phyloP scores from a whole-genome alignment of 1,140 invertebrate genomes.

The Zophobas atratus region DNA sequence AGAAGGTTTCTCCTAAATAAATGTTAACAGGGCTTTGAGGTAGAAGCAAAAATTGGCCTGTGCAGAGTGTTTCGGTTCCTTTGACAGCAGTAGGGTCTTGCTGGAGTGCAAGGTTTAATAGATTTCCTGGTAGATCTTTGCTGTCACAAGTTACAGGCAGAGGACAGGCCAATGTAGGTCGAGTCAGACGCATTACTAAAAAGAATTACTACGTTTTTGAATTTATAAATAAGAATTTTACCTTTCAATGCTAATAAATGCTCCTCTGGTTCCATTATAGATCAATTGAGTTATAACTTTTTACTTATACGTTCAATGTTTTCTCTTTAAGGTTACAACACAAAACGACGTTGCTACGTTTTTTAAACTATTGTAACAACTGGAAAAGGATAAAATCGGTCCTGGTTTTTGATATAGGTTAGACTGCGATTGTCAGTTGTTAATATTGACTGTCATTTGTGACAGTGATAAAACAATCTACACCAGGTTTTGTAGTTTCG shows the following conservation, averaged over 20 bases:
- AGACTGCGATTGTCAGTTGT: not conserved
- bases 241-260: slow-evolving; percentile 65
- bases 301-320: not conserved
- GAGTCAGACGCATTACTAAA: slow-evolving; percentile 93
- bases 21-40: slow-evolving; percentile 96
- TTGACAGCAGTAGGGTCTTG: slow-evolving; percentile 84
- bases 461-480: not conserved
- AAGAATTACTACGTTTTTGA: not conserved
- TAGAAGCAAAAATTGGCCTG: slow-evolving; percentile 91
- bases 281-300: not conserved
- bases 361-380: too few species aligned
- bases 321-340: too few species aligned
- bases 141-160: slow-evolving; percentile 86
- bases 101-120: slow-evolving; percentile 83
- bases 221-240: slow-evolving; percentile 9
- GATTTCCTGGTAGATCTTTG: slow-evolving; percentile 86
- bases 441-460: not conserved
- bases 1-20: slow-evolving; percentile 95
- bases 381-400: too few species aligned
- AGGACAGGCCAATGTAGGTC: slow-evolving; percentile 87
- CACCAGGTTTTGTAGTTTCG: too few species aligned
- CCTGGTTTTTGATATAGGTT: too few species aligned
- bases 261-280: slow-evolving; percentile 61
- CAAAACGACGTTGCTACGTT: too few species aligned
- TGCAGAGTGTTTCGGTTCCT: slow-evolving; percentile 85